phyloP scores from a whole-genome alignment of 2,888 invertebrate genomes.

The Rotaria magnacalcarata region DNA sequence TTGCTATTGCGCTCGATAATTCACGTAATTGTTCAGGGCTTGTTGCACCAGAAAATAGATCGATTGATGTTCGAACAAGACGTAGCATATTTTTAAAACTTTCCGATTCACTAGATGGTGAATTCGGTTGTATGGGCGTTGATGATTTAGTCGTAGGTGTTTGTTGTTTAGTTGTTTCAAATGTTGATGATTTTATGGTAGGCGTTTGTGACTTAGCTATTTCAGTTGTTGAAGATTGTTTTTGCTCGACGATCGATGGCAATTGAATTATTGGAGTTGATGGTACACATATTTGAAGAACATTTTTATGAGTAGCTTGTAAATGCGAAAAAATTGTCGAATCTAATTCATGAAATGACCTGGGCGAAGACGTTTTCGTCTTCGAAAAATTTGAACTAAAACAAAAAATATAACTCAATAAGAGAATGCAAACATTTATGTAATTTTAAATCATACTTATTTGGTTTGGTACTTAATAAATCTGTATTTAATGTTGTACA shows the following conservation, averaged over 20 bases:
- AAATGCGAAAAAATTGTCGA: background rate
- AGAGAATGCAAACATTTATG: background rate
- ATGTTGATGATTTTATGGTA: background rate
- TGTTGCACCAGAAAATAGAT: background rate
- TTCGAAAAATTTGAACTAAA: background rate
- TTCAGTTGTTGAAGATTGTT: background rate
- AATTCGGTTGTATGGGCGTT: background rate
- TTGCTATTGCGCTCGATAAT: background rate
- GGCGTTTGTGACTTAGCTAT: background rate
- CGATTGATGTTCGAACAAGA: constrained; percentile 19
- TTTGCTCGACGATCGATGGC: background rate
- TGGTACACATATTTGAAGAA: background rate
- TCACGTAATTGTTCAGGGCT: constrained; percentile 24
- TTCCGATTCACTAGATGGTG: background rate
- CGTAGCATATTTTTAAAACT: constrained; percentile 33
- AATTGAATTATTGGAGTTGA: background rate
- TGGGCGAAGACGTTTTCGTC: background rate
- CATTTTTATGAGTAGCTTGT: background rate
- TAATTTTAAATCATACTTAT: background rate
- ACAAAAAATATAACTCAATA: background rate
- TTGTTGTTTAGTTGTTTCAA: background rate
- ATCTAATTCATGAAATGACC: background rate
- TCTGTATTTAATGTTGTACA: background rate
- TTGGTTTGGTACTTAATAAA: background rate
- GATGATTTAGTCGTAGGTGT: background rate